These are phyloP conservation scores for Euthynnus affinis DNA, from an alignment of 2,797 vertebrate genomes.

Conservation along the genomic window DNA sequence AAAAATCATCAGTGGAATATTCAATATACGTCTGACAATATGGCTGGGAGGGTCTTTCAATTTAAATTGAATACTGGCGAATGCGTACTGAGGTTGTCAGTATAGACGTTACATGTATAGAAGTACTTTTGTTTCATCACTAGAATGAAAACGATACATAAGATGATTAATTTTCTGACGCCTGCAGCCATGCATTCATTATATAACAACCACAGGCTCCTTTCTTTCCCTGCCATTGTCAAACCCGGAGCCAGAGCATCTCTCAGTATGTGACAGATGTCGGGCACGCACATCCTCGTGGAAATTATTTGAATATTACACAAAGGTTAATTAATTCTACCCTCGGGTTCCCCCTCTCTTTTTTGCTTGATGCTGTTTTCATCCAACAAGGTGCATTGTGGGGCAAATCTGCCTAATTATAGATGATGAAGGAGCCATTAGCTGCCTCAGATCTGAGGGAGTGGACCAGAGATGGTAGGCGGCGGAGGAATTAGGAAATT, in stretches of 20 bases:
- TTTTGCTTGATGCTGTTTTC: slow-evolving; percentile 57
- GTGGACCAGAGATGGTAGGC: slow-evolving; percentile 38
- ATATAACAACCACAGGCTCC: not conserved
- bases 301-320: slow-evolving; percentile 66
- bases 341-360: slow-evolving; percentile 29
- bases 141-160: not conserved
- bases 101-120: not conserved
- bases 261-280: slow-evolving; percentile 52
- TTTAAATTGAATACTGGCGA: not conserved
- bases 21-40: too few species aligned
- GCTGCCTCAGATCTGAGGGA: slow-evolving; percentile 68
- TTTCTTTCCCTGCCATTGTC: slow-evolving; percentile 20
- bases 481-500: slow-evolving; percentile 48
- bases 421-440: slow-evolving; percentile 83
- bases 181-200: not conserved
- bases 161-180: not conserved
- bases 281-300: slow-evolving; percentile 21
- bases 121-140: slow-evolving; percentile 1
- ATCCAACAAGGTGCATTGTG: slow-evolving; percentile 83
- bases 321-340: slow-evolving; percentile 76
- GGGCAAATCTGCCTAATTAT: slow-evolving; percentile 86
- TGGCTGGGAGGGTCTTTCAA: too few species aligned
- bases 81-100: not conserved
- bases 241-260: slow-evolving; percentile 13
- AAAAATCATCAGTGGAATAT: too few species aligned